These are phyloP conservation scores for Sinodicranocentrus sp. DNA, from an alignment of 2,888 invertebrate species.

Conservation along the genomic window DNA sequence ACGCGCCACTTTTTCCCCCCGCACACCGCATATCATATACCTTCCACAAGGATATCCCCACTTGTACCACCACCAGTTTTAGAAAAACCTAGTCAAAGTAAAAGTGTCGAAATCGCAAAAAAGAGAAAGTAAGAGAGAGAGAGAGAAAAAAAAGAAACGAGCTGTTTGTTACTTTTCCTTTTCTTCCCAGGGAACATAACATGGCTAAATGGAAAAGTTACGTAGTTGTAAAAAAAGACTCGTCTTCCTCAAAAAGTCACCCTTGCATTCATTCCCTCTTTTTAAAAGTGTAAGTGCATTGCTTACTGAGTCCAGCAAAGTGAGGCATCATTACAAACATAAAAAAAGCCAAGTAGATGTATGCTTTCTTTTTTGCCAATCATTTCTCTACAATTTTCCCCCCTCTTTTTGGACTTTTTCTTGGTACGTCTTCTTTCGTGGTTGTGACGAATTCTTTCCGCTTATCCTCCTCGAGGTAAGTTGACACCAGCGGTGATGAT, in stretches of 20 bases:
- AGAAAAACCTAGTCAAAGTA: neutral
- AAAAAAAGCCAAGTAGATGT: slow-evolving; percentile 14
- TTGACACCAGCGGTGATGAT: slow-evolving; percentile 51
- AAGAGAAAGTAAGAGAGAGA: slow-evolving; percentile 22
- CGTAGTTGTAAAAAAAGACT: slow-evolving; percentile 37
- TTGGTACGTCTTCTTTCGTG: slow-evolving; percentile 32
- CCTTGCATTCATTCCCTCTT: neutral
- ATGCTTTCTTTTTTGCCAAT: slow-evolving; percentile 42
- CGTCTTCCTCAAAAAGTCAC: slow-evolving; percentile 3
- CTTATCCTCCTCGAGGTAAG: slow-evolving; percentile 43
- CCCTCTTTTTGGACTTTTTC: neutral
- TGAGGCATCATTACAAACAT: neutral
- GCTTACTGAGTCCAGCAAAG: too few relatives aligned
- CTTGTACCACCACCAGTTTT: neutral
- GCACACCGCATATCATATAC: too few relatives aligned
- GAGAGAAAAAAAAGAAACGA: slow-evolving; percentile 36
- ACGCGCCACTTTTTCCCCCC: slow-evolving; percentile 37
- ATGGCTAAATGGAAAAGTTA: slow-evolving; percentile 57
- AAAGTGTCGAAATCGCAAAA: slow-evolving; percentile 57
- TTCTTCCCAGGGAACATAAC: slow-evolving; percentile 4
- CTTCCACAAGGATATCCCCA: neutral
- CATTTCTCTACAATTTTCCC: slow-evolving; percentile 27
- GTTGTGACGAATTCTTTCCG: slow-evolving; percentile 23
- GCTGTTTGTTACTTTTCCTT: slow-evolving; percentile 38
- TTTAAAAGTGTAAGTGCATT: too few relatives aligned